Evolutionary conservation across 2,888 invertebrate species (phyloP), one percentile per base, ranked within the genome.

Genomic region (Allygus modestus): DNA sequence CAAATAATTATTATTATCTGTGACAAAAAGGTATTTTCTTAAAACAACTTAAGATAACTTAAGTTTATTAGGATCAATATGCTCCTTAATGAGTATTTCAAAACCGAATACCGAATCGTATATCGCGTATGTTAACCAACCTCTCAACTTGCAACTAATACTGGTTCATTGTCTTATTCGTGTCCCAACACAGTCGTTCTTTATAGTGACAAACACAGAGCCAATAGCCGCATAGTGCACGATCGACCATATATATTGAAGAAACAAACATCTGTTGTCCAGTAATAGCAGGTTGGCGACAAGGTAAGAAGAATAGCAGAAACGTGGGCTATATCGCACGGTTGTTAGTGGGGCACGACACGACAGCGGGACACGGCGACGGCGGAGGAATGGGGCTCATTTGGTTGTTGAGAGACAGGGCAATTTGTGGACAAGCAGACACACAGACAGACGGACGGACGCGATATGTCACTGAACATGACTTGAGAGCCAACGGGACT

Each of bases 261-360:
- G 54, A 5, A 23, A 31, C 65, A 28, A 65, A 65, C 65, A 65
- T 17, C 31, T 65, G 65, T 65, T 28, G 26, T 28, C 15, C 15
- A 15, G 65, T 65, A 65, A 65, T 65, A 65, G 31, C 65, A 65
- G 65, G 65, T 65, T 31, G 65, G 65, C 65, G 65, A 65, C 65
- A 28, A 54, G 54, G 54, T 23, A 54, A 65, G 65, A 65, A 2
- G 65, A 28, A 65, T 31, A 28, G 65, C 65, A 28, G 58, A 58
- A 20, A 26, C 65, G 28, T 26, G 31, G 65, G 12, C 65, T 1
- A 28, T 65, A 65, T 65, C 65, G 65, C 65, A 17, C 7, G 28
- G 15, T 65, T 65, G 65, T 65, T 65, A 65, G 65, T 65, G 65
- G 28, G 26, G 28, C 65, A 65, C 65, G 65, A 65, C 65, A 65